These are phyloP conservation scores for Calameuta filiformis DNA, from an alignment of 2,888 invertebrate genomes.

Conservation along the genomic window DNA sequence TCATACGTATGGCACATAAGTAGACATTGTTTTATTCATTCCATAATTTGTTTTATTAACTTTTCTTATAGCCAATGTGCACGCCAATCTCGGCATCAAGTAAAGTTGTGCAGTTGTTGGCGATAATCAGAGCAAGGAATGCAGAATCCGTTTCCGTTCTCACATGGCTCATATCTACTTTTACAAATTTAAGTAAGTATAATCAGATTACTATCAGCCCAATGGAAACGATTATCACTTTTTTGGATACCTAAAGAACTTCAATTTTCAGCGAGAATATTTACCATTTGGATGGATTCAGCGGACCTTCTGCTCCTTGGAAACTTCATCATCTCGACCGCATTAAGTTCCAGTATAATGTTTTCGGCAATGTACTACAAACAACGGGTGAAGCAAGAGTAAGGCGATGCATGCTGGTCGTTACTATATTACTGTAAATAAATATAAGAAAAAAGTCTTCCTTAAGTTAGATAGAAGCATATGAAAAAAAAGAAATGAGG, in stretches of 20 bases:
- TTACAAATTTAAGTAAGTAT: conserved; percentile 83
- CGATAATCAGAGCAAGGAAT: conserved; percentile 77
- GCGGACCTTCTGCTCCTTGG: conserved; percentile 77
- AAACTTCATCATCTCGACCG: conserved; percentile 79
- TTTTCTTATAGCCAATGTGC: conserved; percentile 74
- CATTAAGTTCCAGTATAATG: conserved; percentile 78
- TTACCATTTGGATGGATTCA: conserved; percentile 84
- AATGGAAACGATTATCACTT: conserved; percentile 5
- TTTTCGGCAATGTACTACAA: conserved; percentile 77
- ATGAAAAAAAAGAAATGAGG: neutral
- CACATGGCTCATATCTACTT: conserved; percentile 85
- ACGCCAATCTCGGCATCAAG: conserved; percentile 87
- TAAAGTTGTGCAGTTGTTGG: conserved; percentile 81
- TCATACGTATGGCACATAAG: neutral
- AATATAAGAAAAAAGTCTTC: neutral
- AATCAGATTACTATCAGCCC: neutral
- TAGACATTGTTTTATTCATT: neutral
- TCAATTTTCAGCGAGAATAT: conserved; percentile 76
- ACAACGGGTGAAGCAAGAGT: conserved; percentile 57
- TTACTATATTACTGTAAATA: neutral
- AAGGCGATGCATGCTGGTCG: conserved; percentile 18
- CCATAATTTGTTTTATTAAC: neutral
- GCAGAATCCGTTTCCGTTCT: conserved; percentile 81
- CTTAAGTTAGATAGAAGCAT: neutral
- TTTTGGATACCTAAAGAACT: neutral